Evolutionary conservation across 2,888 invertebrate genomes (phyloP), one percentile per base, ranked within the genome.

Genomic region (Pediacus dermestoides): DNA sequence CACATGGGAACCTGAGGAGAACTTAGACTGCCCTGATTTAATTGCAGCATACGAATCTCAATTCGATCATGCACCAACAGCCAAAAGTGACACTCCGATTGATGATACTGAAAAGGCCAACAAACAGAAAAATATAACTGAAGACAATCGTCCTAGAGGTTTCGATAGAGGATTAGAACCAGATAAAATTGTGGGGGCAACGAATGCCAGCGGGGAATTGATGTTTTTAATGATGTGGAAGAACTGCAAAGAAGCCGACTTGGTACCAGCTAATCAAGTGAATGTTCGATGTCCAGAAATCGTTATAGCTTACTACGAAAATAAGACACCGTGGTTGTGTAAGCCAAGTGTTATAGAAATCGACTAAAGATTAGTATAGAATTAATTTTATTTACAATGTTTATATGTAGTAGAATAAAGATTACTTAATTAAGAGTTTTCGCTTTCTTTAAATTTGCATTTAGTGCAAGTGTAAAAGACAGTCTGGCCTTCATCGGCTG

Each of bases 401-500:
- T 16, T 16, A 7, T 14, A 32, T 26, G 16, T 23, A 36, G 12
- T 40, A 7, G n/a, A 18, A 7, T 7, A 28, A 15, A 16, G 9
- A 22, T 33, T 21, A 3, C 13, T 8, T 23, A 21, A 22, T 66
- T 68, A 85, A 7, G 85, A 85, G 66, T 87, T 82, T 70, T 86
- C 81, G 14, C 80, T 79, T 74, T 87, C 81, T 64, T 87, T 81
- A 66, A 72, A 81, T 67, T 84, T 85, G 84, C 97, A 99, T 62
- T 87, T 85, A 11, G 86, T 81, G 72, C 99, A 99, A 1, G 93
- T 93, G 61, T 91, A 99, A 71, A 99, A 97, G 2, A 99, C 93
- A 1, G 97, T 99, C 69, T 99, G 97, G 0, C 97, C 97, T 81
- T 99, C 99, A 79, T 99, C 97, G 11, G 96, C 97, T 0, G 96